These are phyloP conservation scores for Ageneiosus marmoratus DNA, from an alignment of 2,113 vertebrate genomes.

Conservation along the genomic window DNA sequence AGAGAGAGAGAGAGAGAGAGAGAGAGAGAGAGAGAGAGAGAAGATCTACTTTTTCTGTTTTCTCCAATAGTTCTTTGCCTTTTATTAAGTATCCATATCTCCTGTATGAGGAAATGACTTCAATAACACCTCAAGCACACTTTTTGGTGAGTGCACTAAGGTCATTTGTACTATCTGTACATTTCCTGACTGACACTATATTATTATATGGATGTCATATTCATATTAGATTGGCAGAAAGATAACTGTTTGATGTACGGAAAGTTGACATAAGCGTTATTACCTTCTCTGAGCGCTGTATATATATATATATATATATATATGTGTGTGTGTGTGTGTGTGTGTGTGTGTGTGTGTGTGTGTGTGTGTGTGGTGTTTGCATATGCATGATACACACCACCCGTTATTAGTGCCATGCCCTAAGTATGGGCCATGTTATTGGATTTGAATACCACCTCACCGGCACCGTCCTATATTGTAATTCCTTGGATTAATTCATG, in stretches of 20 bases:
- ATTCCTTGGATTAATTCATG: slow-evolving; percentile 28
- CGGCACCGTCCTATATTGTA: slow-evolving; percentile 81
- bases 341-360: slow-evolving; percentile 72
- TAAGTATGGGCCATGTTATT: slow-evolving; percentile 99
- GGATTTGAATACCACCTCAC: slow-evolving; percentile 99
- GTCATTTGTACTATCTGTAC: not conserved
- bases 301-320: no score
- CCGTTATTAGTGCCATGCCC: slow-evolving; percentile 98
- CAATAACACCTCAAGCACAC: not conserved
- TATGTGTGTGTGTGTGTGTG: slow-evolving; percentile 67
- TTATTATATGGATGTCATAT: not conserved
- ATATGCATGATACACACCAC: slow-evolving; percentile 93
- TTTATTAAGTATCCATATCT: not conserved
- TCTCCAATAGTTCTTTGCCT: not conserved
- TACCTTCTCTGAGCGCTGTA: not conserved
- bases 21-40: not conserved
- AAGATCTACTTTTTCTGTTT: not conserved
- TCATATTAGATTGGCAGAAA: slow-evolving; percentile 8
- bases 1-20: slow-evolving; percentile 52
- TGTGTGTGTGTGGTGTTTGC: slow-evolving; percentile 75
- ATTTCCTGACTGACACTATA: not conserved
- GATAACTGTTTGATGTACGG: slow-evolving; percentile 11
- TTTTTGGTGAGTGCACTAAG: not conserved
- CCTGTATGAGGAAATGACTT: not conserved
- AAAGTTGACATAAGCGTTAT: slow-evolving; percentile 8